Percentiles rank a stretch among this genome's conserved stretches.
Conservation (phyloP, 30 jellyfish, hydroid and myxozoan species). For the Aurelia sp. region DNA sequence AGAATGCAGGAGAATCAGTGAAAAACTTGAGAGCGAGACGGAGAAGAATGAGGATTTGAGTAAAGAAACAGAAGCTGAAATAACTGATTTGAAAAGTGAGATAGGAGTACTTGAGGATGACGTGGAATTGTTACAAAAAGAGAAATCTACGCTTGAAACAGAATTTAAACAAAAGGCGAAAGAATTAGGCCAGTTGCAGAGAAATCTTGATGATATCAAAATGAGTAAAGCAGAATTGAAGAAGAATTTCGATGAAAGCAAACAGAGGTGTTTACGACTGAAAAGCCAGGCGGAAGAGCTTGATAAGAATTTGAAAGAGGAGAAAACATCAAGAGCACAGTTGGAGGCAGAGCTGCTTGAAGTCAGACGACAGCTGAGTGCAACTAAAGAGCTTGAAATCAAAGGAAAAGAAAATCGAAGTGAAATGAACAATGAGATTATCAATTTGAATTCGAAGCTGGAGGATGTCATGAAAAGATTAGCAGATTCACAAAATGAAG, state of each 20-base stretch:
- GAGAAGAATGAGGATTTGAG: not conserved
- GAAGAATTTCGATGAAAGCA: slow-evolving; percentile 21
- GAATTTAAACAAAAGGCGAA: slow-evolving; percentile 15
- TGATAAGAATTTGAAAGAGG: slow-evolving; percentile 18
- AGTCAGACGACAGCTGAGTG: slow-evolving; percentile 57
- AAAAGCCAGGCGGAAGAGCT: slow-evolving; percentile 22
- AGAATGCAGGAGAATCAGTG: slow-evolving; percentile 29
- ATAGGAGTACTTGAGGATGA: slow-evolving; percentile 22
- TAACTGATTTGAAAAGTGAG: slow-evolving; percentile 14
- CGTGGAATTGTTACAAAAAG: slow-evolving; percentile 22
- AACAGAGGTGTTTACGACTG: slow-evolving; percentile 8
- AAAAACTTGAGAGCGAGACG: slow-evolving; percentile 1
- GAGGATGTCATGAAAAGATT: slow-evolving; percentile 5
- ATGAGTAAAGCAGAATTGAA: slow-evolving; percentile 3
- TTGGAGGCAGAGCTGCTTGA: slow-evolving; percentile 40
- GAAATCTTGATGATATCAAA: slow-evolving; percentile 19
- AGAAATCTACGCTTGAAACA: not conserved
- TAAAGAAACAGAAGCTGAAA: slow-evolving; percentile 30
- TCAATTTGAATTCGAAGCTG: not conserved
- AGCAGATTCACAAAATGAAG: slow-evolving; percentile 27
- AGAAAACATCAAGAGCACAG: not conserved
- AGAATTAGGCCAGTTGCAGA: slow-evolving; percentile 11
- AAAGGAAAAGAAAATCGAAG: slow-evolving; percentile 57
- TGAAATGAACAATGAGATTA: slow-evolving; percentile 21
- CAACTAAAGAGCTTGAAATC: slow-evolving; percentile 42